Evolutionary conservation across 2,113 vertebrate genomes (phyloP).

Genomic region (Equus quagga): DNA sequence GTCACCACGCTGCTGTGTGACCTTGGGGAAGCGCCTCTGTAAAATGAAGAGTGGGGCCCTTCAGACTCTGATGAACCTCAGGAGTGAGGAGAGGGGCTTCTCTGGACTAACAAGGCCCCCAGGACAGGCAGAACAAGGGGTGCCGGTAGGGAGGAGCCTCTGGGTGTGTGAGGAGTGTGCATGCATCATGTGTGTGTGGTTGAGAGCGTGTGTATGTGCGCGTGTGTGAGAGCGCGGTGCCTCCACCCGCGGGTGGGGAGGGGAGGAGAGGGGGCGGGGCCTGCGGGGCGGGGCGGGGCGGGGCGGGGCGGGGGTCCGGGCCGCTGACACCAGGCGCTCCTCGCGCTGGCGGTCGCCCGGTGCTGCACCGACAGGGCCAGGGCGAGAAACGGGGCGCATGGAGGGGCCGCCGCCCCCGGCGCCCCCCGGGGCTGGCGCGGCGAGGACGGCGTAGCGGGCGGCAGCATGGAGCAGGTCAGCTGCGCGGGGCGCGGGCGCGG

Average conservation of each 20-base stretch:
- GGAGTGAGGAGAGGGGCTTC: not conserved
- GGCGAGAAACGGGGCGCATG: slow-evolving; percentile 44
- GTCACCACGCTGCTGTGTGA: not conserved
- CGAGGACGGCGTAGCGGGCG: slow-evolving; percentile 30
- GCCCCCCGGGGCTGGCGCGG: slow-evolving; percentile 40
- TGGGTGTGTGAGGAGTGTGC: not conserved
- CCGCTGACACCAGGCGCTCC: slow-evolving; percentile 40
- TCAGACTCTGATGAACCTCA: not conserved
- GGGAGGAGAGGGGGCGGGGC: slow-evolving; percentile 2
- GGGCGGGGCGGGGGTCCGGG: slow-evolving; percentile 1
- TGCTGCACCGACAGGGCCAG: not conserved
- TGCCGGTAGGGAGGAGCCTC: not conserved
- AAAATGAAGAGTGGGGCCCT: not conserved
- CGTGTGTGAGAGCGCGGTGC: not conserved
- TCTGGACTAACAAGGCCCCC: not conserved
- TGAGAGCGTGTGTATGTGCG: not conserved
- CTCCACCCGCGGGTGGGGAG: not conserved
- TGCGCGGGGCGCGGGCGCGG: slow-evolving; percentile 29
- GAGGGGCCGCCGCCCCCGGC: slow-evolving; percentile 56
- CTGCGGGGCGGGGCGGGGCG: not conserved
- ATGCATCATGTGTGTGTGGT: not conserved
- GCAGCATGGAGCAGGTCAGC: slow-evolving; percentile 84
- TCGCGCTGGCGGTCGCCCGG: not conserved
- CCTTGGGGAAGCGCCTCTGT: not conserved
- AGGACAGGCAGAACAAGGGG: not conserved